Base-by-base conservation (phyloP, 2,113 vertebrate species). In the Taurulus bubalis region DNA sequence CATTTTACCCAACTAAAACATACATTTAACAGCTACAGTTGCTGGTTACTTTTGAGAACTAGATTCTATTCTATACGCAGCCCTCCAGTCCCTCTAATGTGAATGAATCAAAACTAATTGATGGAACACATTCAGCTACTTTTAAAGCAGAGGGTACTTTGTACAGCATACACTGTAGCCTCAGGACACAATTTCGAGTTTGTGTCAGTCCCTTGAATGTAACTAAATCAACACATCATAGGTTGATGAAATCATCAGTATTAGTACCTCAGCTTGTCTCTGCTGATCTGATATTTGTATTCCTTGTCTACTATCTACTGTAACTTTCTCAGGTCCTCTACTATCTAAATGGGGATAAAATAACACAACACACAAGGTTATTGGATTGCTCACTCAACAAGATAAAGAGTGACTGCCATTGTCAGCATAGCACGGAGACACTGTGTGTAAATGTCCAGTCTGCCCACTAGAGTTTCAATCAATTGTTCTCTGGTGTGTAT, bases 381-480 rank as follows among this genome's bases (percentile, higher is more conserved):
- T 80, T 76, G 56, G 63, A 68, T 73, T 75, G 67, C 28, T 59
- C 58, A 53, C 11, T 79, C 47, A 67, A 42, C 47, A 67, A 36
- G 64, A 77, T 51, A 65, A 45, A 71, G 60, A 53, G 53, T 62
- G 73, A 85, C 38, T 69, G 66, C 60, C 63, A 72, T 69, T 72
- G 58, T 79, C 71, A 63, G 26, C 26, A 20, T 30, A 34, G 60
- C 67, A 24, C 22, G 16, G 18, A 75, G 65, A 70, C n/a, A 42
- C 14, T 34, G 59, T 69, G 36, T 76, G 56, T 60, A 73, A 30
- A 20, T 62, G 60, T 68, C 59, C 66, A 45, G 14, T 63, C 20
- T 60, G 28, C 8, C 73, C 71, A 45, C 68, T 24, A 24, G 32
- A 53, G 55, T 42, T 77, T 26, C 59, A 68, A 34, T 77, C 42